Evolutionary conservation across 35 echinoderm and acorn worm species (phyloP).

Genomic region (Lytechinus pictus): DNA sequence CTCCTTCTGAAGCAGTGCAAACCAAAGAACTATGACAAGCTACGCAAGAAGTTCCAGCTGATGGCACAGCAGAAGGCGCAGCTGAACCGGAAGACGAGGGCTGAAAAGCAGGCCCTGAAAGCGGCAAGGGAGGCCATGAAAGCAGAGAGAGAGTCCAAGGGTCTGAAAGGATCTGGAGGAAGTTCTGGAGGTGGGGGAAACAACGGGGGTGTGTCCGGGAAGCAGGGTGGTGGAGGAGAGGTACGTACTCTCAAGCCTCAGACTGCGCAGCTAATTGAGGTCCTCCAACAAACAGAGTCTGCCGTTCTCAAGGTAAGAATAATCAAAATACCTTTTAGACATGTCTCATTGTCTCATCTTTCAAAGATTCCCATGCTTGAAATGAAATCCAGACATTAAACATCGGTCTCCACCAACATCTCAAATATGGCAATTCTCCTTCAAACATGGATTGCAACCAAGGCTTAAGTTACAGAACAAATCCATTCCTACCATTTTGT

Average conservation of each 20-base stretch:
- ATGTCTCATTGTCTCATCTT: no score
- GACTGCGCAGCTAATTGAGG: conserved; percentile 94
- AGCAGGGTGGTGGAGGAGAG: conserved; percentile 46
- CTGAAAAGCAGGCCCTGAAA: conserved; percentile 94
- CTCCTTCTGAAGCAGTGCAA: conserved; percentile 80
- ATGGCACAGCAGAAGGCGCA: conserved; percentile 97
- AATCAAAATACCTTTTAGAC: not conserved
- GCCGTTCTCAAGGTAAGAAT: conserved; percentile 80
- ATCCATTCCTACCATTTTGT: no score
- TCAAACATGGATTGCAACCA: no score
- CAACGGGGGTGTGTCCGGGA: not conserved
- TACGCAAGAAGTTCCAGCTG: conserved; percentile 96
- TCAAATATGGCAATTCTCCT: no score
- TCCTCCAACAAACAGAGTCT: conserved; percentile 95
- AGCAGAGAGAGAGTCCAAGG: conserved; percentile 67
- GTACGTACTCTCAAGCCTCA: conserved; percentile 80
- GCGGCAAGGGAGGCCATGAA: conserved; percentile 91
- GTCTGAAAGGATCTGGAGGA: conserved; percentile 42
- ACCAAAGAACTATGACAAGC: conserved; percentile 99
- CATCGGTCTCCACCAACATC: no score
- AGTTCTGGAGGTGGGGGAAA: not conserved
- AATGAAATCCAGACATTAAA: no score
- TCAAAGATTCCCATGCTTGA: no score
- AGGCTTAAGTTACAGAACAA: no score
- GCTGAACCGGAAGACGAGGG: conserved; percentile 87